These are phyloP conservation scores for Catamblyrhynchus diadema DNA, from an alignment of 2,797 vertebrate species.

Conservation along the genomic window DNA sequence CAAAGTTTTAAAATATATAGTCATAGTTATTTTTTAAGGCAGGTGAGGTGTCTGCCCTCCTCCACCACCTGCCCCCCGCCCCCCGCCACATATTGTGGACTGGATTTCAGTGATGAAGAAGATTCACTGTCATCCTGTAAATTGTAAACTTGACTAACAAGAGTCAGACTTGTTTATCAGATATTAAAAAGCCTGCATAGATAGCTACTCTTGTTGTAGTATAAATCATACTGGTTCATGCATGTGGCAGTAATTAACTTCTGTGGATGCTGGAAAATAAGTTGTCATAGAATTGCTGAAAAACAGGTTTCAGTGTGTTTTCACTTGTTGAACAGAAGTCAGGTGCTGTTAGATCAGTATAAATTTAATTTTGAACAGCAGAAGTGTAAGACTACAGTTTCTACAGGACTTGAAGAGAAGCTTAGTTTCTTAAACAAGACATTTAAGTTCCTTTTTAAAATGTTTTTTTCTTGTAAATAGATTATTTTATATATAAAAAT, in stretches of 20 bases:
- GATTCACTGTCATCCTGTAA: background rate
- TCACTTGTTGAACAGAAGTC: background rate
- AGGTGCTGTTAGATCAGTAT: background rate
- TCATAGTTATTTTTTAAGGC: background rate
- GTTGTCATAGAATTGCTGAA: background rate
- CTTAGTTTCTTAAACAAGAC: background rate
- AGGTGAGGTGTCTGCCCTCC: background rate
- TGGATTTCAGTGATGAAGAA: background rate
- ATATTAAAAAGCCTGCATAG: background rate
- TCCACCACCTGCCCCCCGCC: accelerated
- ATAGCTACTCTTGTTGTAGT: background rate
- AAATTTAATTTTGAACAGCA: background rate
- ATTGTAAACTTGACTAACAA: background rate
- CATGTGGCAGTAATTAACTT: background rate
- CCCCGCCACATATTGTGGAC: background rate
- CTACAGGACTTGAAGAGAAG: background rate
- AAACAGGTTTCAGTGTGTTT: background rate
- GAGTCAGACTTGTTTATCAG: constrained; percentile 8
- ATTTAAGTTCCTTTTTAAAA: background rate
- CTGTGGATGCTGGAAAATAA: background rate
- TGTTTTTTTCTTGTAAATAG: background rate
- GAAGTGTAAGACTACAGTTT: background rate
- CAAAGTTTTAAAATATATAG: background rate
- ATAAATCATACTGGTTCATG: background rate
- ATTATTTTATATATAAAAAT: background rate